Percentiles rank a stretch among this genome's conserved stretches.
Evolutionary conservation across 1,140 invertebrate species (phyloP).

Genomic region (Araneus ventricosus): DNA sequence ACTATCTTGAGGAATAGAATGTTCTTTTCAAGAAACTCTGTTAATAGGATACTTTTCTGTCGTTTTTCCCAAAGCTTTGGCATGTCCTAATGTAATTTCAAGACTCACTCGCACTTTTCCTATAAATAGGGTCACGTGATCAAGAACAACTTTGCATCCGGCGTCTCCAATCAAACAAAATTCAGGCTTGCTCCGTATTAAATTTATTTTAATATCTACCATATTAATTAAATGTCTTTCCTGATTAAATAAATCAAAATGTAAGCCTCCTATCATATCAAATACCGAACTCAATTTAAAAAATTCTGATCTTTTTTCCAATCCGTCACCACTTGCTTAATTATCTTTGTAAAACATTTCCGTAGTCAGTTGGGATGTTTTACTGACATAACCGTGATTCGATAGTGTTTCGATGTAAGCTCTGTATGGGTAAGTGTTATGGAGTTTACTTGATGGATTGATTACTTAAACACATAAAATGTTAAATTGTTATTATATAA

Average conservation of each 20-base stretch:
- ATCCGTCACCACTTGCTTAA: background rate
- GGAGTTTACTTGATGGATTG: too few species aligned
- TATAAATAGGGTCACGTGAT: background rate
- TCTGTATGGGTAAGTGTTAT: conserved; percentile 30
- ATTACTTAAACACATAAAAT: too few species aligned
- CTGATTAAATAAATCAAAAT: conserved; percentile 53
- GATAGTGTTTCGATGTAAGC: conserved; percentile 32
- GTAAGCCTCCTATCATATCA: conserved; percentile 44
- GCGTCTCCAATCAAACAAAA: background rate
- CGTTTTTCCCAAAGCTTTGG: background rate
- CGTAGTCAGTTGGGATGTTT: conserved; percentile 18
- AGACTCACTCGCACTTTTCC: background rate
- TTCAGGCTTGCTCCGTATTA: conserved; percentile 8
- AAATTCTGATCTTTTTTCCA: background rate
- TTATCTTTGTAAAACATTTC: conserved; percentile 56
- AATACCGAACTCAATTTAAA: background rate
- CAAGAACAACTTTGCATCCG: background rate
- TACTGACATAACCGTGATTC: conserved; percentile 42
- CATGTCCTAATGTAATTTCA: background rate
- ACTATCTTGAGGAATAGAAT: conserved; percentile 18
- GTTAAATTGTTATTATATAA: too few species aligned
- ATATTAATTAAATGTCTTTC: conserved; percentile 21
- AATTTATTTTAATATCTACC: conserved; percentile 17
- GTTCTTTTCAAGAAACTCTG: background rate
- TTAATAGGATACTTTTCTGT: background rate